Base-by-base conservation (phyloP, 2,797 vertebrate species). In the Gadopsis marmoratus region DNA sequence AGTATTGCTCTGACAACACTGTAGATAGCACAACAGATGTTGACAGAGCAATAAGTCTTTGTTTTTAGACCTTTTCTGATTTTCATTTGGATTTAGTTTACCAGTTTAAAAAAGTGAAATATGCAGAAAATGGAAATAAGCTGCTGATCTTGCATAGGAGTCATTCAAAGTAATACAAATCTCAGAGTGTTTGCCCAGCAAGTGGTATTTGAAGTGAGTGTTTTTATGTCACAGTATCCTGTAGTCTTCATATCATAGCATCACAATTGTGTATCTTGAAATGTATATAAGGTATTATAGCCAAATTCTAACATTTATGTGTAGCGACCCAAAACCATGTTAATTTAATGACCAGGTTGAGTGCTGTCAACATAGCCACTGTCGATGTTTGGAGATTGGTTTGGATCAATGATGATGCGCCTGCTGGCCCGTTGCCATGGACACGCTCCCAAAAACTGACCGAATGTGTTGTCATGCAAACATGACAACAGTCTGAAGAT, bases 401-500 rank as follows among this genome's bases (percentile, higher is more conserved):
- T 29, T 56, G 59, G 63, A 51, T 71, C 21, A 17, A 59, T 6
- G 43, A 73, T 35, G 69, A 31, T 31, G 54, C 13, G 17, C 23
- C 53, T 17, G 21, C 69, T n/a, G 70, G 48, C 39, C 11, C 5
- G 4, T 7, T 58, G 64, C 26, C 55, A 39, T 26, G 43, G 59
- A 61, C 58, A 47, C 23, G 9, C 76, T 73, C 73, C 65, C 37
- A 66, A 68, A 82, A 86, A 63, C 61, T 56, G 81, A 68, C 65
- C 56, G 53, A 74, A 75, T 39, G 37, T 61, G 78, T 75, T 69
- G 74, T 73, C 78, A 72, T 76, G 69, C 45, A 54, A 17, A 74
- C 66, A 62, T 64, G 76, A 69, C 68, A 62, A 60, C 61, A 29
- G 62, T 78, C 68, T 71, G 73, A 78, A 78, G 74, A 60, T 35